A percentile compares a stretch with the other conserved stretches of the same genome.
Evolutionary conservation across 30 jellyfish, hydroid and myxozoan species (phyloP).

Genomic region (Turritopsis dohrnii): DNA sequence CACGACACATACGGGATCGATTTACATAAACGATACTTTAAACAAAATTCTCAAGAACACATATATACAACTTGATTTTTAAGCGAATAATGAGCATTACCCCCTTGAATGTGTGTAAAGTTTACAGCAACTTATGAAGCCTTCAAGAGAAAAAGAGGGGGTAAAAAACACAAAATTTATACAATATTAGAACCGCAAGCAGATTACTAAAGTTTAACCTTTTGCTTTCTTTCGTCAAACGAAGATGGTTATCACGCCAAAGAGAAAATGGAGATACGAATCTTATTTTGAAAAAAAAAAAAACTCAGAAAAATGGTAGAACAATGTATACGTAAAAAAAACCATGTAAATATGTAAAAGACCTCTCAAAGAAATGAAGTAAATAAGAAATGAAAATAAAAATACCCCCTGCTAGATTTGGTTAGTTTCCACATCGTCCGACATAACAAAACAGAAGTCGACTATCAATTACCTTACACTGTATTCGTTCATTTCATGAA

Average conservation of each 20-base stretch:
- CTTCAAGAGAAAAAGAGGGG: background rate
- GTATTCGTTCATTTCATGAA: background rate
- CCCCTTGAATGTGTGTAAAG: background rate
- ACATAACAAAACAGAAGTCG: too few relatives aligned
- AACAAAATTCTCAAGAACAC: background rate
- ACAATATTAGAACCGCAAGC: background rate
- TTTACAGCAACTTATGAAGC: background rate
- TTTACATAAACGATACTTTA: background rate
- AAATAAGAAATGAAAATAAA: background rate
- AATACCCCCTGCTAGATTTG: background rate
- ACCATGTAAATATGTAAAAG: background rate
- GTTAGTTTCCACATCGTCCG: background rate
- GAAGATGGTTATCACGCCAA: background rate
- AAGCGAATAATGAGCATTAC: background rate
- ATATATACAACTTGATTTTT: background rate
- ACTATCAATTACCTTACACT: background rate
- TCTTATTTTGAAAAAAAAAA: background rate
- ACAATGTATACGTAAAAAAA: background rate
- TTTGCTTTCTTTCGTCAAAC: background rate
- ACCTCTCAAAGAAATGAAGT: background rate
- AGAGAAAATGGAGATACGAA: background rate
- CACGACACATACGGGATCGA: too few relatives aligned
- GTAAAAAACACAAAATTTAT: background rate
- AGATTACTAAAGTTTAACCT: background rate
- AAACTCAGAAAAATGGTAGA: background rate